These are phyloP conservation scores for Parapsyche elsis DNA, from an alignment of 1,140 invertebrate genomes.

Conservation along the genomic window DNA sequence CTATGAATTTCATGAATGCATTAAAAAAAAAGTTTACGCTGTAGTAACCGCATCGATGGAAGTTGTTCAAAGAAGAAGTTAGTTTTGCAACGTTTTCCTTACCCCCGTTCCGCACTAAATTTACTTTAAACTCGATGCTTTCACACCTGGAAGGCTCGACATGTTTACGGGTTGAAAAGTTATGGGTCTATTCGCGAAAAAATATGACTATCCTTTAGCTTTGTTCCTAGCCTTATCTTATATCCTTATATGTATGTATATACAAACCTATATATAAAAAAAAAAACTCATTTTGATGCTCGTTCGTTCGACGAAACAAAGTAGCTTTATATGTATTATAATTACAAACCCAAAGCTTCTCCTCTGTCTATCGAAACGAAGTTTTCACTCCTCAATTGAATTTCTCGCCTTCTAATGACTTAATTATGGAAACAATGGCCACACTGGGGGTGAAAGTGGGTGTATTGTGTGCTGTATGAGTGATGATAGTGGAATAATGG, in stretches of 20 bases:
- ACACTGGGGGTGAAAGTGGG: background rate
- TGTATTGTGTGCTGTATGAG: conserved; percentile 7
- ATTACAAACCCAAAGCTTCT: no score
- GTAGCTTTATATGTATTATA: no score
- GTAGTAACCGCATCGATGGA: conserved; percentile 42
- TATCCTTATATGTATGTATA: background rate
- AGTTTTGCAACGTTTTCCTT: conserved; percentile 37
- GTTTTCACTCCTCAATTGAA: background rate
- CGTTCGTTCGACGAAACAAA: no score
- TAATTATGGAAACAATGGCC: conserved; percentile 7
- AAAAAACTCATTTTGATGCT: no score
- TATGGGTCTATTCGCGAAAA: background rate
- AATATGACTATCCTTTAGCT: background rate
- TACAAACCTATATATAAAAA: no score
- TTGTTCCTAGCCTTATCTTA: background rate
- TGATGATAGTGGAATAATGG: conserved; percentile 7
- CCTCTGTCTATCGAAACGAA: no score
- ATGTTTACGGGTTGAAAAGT: conserved; percentile 38
- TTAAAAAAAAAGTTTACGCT: conserved; percentile 46
- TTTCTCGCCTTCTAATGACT: background rate
- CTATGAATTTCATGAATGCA: conserved; percentile 52
- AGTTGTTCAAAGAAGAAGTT: conserved; percentile 48
- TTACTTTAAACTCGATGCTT: conserved; percentile 44
- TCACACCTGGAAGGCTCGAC: conserved; percentile 40
- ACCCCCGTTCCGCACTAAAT: conserved; percentile 15